These are phyloP conservation scores for Drosophila dives DNA, from an alignment of 2,888 invertebrate genomes.

Conservation along the genomic window DNA sequence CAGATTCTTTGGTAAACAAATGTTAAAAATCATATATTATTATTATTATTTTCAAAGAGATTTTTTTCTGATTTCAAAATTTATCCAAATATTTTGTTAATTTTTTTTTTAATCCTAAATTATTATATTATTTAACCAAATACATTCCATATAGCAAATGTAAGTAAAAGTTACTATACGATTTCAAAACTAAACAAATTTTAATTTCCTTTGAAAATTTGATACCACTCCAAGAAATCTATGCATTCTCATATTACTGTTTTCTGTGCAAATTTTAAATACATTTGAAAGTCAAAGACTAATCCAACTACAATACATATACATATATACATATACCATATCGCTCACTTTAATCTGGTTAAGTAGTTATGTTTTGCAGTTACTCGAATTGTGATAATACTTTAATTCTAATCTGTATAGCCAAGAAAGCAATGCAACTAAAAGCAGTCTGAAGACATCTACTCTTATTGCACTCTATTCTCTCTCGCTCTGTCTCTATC, in stretches of 20 bases:
- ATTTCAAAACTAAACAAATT: neutral
- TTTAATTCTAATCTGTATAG: constrained; percentile 41
- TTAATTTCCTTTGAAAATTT: neutral
- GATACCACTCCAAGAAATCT: neutral
- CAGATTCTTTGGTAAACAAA: neutral
- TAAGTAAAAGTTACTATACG: neutral
- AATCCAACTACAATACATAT: neutral
- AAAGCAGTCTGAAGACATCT: constrained; percentile 29
- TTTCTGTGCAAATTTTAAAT: neutral
- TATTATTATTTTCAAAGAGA: neutral
- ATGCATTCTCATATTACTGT: neutral
- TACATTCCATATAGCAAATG: neutral
- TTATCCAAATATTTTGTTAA: neutral
- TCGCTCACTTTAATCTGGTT: neutral
- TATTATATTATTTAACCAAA: too few species aligned
- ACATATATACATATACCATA: neutral
- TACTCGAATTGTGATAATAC: constrained; percentile 32
- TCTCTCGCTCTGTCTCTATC: neutral
- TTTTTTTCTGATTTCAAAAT: neutral
- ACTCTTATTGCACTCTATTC: constrained; percentile 7
- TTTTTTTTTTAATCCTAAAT: too few species aligned
- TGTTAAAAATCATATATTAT: neutral
- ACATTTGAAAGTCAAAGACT: neutral
- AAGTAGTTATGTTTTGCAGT: constrained; percentile 2
- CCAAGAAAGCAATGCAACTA: constrained; percentile 44